Percentiles rank a stretch among this genome's conserved stretches.
Conservation (phyloP, 2,888 invertebrate genomes). For the Tenthredo distinguenda region DNA sequence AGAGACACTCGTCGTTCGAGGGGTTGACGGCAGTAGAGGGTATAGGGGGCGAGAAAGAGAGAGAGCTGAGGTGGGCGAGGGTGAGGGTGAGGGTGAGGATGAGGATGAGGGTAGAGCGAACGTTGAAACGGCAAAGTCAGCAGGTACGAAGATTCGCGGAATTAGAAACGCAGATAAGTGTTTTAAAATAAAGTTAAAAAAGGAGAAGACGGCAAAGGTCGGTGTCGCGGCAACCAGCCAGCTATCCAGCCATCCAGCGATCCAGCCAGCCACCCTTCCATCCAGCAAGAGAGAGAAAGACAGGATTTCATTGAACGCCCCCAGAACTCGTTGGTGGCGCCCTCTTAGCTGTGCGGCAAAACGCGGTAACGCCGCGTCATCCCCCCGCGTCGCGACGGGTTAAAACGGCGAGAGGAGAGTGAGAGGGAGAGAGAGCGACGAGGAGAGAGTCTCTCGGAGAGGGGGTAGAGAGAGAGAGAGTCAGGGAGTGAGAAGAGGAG, state of each 20-base stretch:
- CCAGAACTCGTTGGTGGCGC: constrained; percentile 75
- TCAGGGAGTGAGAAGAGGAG: neutral
- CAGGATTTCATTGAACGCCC: constrained; percentile 72
- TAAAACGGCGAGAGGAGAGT: constrained; percentile 13
- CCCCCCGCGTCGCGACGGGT: constrained; percentile 14
- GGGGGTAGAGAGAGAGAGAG: neutral
- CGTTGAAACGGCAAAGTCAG: constrained; percentile 38
- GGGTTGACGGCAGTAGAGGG: neutral
- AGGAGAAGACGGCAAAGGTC: constrained; percentile 32
- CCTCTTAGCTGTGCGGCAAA: constrained; percentile 68
- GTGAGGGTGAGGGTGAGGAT: neutral
- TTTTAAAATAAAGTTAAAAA: constrained; percentile 51
- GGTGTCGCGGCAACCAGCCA: neutral
- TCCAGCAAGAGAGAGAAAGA: constrained; percentile 57
- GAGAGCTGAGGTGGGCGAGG: neutral
- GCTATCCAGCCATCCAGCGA: neutral
- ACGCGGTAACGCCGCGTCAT: constrained; percentile 50
- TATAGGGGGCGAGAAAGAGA: neutral
- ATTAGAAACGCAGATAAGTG: constrained; percentile 52
- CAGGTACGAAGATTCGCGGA: constrained; percentile 50
- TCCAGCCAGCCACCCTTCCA: neutral
- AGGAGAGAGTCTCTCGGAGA: neutral
- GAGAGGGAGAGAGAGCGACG: neutral
- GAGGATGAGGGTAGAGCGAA: neutral
- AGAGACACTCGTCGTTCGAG: constrained; percentile 36